Base-by-base conservation (phyloP, 2,113 vertebrate genomes). In the Pseudorasbora parva region DNA sequence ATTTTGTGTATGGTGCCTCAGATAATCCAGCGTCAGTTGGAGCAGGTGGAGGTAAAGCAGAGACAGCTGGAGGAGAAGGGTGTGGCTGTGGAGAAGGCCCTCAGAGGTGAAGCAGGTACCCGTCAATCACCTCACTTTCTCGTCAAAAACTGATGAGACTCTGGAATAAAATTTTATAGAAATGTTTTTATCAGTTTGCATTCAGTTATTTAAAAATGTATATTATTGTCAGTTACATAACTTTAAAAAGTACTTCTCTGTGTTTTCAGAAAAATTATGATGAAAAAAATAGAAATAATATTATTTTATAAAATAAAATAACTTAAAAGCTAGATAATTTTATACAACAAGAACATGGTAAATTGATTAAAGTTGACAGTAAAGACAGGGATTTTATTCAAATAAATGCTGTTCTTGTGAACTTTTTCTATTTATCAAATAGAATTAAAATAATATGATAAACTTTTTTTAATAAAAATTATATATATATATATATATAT, bases 41-140 rank as follows among this genome's bases (percentile, higher is more conserved):
- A 99, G 85, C 97, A 98, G 91, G 96, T 99, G 89, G 98, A 99
- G 87, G 97, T 98, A 88, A 97, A 96, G 86, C 98, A 99, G 91
- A 93, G 95, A 49, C 95, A 97, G 78, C 92, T 99, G 0, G 98
- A 99, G 88, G 97, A 98, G 87, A 93, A 94, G 68, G 97, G 98
- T 0, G 96, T 99, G 17, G 95, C 96, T 0, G 96, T 99, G 88
- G 98, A 99, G 93, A 98, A 97, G 87, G 96, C 96, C 0, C 94
- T 99, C 25, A 94, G 98, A 25, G 97, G 97, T 72, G 97, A 99
- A 96, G 98, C 98, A 87, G 82, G 64, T 25, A 37, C 51, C 49
- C 10, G 68, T 66, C 54, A 62, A 49, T 59, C 37, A 37, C 49
- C 10, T 60, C 15, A 37, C 54, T 27, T n/a, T 37, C 2, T 33